Evolutionary conservation across 2,797 vertebrate genomes (phyloP), one percentile per base, ranked within the genome.

Genomic region (Anabacerthia variegaticeps): DNA sequence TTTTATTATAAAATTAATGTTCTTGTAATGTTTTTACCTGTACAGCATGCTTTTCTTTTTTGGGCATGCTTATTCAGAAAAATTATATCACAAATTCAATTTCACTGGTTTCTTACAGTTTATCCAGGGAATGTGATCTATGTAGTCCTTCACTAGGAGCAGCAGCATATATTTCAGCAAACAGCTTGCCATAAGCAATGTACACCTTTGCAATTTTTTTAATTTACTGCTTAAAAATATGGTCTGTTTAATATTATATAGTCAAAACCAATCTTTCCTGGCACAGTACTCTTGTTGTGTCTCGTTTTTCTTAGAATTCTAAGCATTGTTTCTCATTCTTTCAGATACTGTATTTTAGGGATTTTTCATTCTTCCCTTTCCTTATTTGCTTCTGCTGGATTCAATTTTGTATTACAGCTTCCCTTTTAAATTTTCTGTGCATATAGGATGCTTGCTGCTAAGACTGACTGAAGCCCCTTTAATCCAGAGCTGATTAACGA

Each of bases 401-500:
- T 85, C 36, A 54, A 1, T 72, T 82, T 83, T 68, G 18, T 52
- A 19, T 74, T 89, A n/a, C 56, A 74, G 15, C 49, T 71, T 46
- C 14, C 34, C 69, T 91, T 91, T 41, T 16, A 78, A 78, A 46
- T 79, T 52, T 91, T 49, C 43, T 73, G 8, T 66, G 22, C 0
- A 0, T 75, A 23, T 75, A 49, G 66, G 63, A 75, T 78, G n/a
- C 59, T 85, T 92, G 36, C 63, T 95, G 74, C 48, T 82, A 20
- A 43, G 43, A 63, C 34, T 65, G 55, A 62, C 48, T 77, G 48
- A 88, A 85, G 34, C 55, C 36, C 32, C 63, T 75, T 88, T 88
- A 77, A 88, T 89, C 41, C 62, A 87, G 55, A 93, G 62, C 69
- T 88, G 51, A 55, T 94, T 85, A 93, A 78, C 19, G 74, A 27